Base-by-base conservation (phyloP, 2,888 invertebrate species). In the Latheticus oryzae region DNA sequence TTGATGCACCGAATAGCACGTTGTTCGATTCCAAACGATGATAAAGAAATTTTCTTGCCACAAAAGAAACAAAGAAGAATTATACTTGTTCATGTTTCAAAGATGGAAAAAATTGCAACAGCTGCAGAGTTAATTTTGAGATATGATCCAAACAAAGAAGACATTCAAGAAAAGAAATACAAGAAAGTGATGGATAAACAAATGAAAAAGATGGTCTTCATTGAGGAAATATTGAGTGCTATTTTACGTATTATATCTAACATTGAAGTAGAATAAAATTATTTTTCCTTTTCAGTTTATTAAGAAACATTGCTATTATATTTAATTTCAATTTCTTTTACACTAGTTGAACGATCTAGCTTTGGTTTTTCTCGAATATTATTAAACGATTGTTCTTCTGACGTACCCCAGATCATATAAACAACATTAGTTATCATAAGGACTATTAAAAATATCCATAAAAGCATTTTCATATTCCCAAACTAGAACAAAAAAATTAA, bases 11-110 rank as follows among this genome's bases (percentile, higher is more conserved):
- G 15, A 5, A 16, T 33, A 8, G 33, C 15, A 7, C 5, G 16
- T 28, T 1, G 35, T 40, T 8, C n/a, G n/a, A n/a, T n/a, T 26
- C 59, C 5, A 55, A 28, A 48, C 40, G 43, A 35, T 1, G 53
- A 60, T 5, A 50, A 63, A n/a, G 60, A 63, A n/a, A 61, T 66
- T 16, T 71, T 71, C 26, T 67, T 61, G 32, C 54, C 47, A 1
- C 54, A 47, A 7, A 56, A 59, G 3, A 37, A 56, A n/a, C 38
- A 58, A 3, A 47, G 33, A 9, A 51, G 56, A 0, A 60, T 62
- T 15, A 52, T 64, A 15, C 57, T 71, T 5, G 53, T 68, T 28
- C 11, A 9, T 2, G 28, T 11, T 28, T 1, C 5, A 1, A 28
- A 9, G 1, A 28, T 0, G 68, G 65, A 21, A 61, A 68, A 35